Evolutionary conservation across 2,888 invertebrate genomes (phyloP), one percentile per base, ranked within the genome.

Genomic region (Agrilus mali): DNA sequence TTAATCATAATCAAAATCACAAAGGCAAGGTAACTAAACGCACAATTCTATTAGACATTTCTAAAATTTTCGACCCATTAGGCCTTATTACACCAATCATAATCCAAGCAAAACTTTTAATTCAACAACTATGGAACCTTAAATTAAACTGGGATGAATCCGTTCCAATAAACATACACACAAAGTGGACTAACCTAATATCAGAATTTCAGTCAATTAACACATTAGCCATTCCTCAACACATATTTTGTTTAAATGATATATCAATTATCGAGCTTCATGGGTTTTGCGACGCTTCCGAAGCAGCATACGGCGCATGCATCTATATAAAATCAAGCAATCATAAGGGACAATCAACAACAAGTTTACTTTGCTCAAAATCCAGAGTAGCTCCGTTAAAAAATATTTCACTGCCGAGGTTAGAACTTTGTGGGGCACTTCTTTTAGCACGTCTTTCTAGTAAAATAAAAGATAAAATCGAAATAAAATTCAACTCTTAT

Each of bases 351-450:
- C 35, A 47, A 7, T n/a, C 22, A 22, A 16, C 22, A 2, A 32
- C 36, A 15, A 17, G 44, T 17, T 43, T 56, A 10, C 34, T 56
- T 22, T 49, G 50, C 32, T 43, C 52, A 3, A 55, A 54, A 48
- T 54, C 53, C n/a, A 49, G 50, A n/a, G 55, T 55, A 20, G 50
- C 53, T 14, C 54, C 54, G 13, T 35, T 54, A 32, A 56, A 53
- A 47, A 35, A 35, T 7, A 10, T 53, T 14, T 49, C 52, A n/a
- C 16, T 56, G 7, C 54, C 55, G 13, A 43, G 51, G 36, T 39
- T 57, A 13, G 52, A 54, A 47, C 36, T 53, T 12, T 50, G 45
- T 8, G 52, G 43, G 4, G 53, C 54, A 4, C 15, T 47, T 16
- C 36, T 54, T 15, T 36, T 51, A 20, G 47, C 49, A 15, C 39